A percentile compares a stretch with the other conserved stretches of the same genome.
Evolutionary conservation across 2,797 vertebrate species (phyloP).

Genomic region (Danio aesculapii): DNA sequence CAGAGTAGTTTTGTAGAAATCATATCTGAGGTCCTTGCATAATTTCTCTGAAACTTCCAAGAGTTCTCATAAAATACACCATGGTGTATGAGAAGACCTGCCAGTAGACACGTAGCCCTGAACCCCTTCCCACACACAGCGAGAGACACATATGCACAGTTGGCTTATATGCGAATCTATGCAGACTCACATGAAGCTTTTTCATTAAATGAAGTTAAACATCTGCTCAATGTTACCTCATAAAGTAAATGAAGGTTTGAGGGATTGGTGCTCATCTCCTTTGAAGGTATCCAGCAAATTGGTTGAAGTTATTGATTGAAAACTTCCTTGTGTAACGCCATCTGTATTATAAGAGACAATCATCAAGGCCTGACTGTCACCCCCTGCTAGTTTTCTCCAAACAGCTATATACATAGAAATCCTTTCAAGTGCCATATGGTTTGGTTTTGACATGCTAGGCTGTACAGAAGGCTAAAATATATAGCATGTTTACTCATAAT

Average conservation of each 20-base stretch:
- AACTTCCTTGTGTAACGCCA: neutral
- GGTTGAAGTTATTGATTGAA: conserved; percentile 32
- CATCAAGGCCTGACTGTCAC: conserved; percentile 19
- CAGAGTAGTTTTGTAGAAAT: neutral
- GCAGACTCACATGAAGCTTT: neutral
- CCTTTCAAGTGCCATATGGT: conserved; percentile 60
- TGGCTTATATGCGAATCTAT: neutral
- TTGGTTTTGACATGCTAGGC: conserved; percentile 45
- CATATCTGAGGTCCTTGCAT: neutral
- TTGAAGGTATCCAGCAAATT: conserved; percentile 24
- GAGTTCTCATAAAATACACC: conserved; percentile 4
- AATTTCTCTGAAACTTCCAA: neutral
- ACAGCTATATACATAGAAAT: conserved; percentile 44
- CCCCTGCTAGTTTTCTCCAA: conserved; percentile 49
- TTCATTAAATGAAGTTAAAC: neutral
- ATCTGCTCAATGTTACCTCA: conserved; percentile 29
- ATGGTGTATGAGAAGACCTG: conserved; percentile 3
- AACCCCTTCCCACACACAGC: conserved; percentile 9
- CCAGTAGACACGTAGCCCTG: conserved; percentile 1
- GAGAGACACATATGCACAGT: neutral
- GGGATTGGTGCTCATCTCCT: conserved; percentile 16
- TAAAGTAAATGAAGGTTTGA: neutral
- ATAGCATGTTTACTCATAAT: conserved; percentile 44
- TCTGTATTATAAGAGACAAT: conserved; percentile 38
- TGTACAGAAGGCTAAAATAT: conserved; percentile 35